Evolutionary conservation across 2,888 invertebrate genomes (phyloP).

Genomic region (Dysmachus trigonus): DNA sequence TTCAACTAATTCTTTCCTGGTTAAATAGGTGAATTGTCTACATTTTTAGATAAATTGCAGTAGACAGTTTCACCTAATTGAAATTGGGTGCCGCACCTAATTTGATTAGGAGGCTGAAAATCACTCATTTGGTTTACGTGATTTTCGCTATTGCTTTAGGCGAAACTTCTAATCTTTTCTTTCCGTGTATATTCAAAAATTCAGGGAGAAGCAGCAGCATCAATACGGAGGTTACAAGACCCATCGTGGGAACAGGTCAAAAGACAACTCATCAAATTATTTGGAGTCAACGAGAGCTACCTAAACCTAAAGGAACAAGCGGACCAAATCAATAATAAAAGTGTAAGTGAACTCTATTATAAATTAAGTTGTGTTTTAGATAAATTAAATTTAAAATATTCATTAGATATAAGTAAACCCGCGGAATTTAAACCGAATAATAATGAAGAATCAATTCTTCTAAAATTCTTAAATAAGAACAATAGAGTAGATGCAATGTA

Average conservation of each 20-base stretch:
- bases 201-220: background rate
- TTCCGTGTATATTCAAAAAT: too few relatives aligned
- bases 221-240: background rate
- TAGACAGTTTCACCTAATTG: too few relatives aligned
- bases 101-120: too few relatives aligned
- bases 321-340: background rate
- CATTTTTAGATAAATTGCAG: too few relatives aligned
- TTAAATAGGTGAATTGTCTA: too few relatives aligned
- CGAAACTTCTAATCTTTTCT: too few relatives aligned
- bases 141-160: too few relatives aligned
- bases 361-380: slow-evolving; percentile 17
- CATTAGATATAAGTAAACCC: background rate
- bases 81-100: too few relatives aligned
- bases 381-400: slow-evolving; percentile 31
- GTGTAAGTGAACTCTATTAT: slow-evolving; percentile 22
- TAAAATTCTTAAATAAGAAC: slow-evolving; percentile 8
- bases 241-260: background rate
- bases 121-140: too few relatives aligned
- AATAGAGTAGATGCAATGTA: background rate
- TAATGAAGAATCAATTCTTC: slow-evolving; percentile 14
- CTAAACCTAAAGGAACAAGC: slow-evolving; percentile 8
- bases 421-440: background rate
- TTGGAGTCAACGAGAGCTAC: slow-evolving; percentile 10
- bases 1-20: too few relatives aligned
- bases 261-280: background rate